Evolutionary conservation across 2,797 vertebrate species (phyloP).

Genomic region (Aythya fuligula): DNA sequence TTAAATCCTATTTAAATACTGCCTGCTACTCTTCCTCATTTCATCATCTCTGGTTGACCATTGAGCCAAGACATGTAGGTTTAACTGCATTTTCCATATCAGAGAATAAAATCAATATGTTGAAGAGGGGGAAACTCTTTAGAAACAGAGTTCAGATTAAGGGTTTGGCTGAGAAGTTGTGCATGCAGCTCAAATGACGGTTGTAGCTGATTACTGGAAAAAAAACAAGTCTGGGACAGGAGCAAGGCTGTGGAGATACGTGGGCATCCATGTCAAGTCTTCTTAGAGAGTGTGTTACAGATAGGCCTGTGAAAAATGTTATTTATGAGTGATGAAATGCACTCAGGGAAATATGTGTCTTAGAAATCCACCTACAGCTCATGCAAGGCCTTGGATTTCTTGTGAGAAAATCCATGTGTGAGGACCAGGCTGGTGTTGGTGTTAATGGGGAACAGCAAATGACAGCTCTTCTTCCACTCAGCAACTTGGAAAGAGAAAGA

Average conservation of each 20-base stretch:
- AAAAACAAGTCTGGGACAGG: background rate
- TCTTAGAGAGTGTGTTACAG: background rate
- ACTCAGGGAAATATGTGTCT: background rate
- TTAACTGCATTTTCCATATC: background rate
- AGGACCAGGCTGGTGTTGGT: background rate
- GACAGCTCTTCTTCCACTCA: background rate
- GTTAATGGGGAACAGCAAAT: background rate
- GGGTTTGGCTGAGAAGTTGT: slow-evolving; percentile 4
- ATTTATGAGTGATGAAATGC: background rate
- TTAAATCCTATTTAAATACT: background rate
- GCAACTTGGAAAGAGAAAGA: background rate
- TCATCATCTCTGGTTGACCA: background rate
- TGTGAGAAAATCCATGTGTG: background rate
- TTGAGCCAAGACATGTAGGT: background rate
- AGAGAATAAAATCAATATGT: background rate
- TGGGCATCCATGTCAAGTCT: background rate
- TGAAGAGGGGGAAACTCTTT: slow-evolving; percentile 3
- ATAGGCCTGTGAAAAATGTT: background rate
- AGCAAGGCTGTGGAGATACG: background rate
- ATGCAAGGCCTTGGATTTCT: background rate
- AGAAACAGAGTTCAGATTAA: slow-evolving; percentile 1
- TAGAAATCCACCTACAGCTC: slow-evolving; percentile 2
- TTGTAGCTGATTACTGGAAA: background rate
- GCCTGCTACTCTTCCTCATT: background rate
- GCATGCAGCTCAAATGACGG: background rate